Evolutionary conservation across 2,113 vertebrate species (phyloP), one percentile per base, ranked within the genome.

Genomic region (Galbula dea): DNA sequence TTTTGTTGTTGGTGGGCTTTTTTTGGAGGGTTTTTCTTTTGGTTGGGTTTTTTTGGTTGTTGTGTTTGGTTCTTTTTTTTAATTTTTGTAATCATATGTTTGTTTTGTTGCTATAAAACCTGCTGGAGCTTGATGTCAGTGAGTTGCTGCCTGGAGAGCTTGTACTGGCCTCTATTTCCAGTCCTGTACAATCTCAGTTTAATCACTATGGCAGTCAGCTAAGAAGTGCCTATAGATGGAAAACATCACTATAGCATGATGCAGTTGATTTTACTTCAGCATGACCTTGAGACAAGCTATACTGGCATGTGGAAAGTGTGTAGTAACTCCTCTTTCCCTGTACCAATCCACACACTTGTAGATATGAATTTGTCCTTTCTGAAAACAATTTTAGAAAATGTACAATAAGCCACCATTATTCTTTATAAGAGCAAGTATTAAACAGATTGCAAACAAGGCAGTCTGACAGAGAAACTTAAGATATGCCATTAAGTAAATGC

Each of bases 401-500:
- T 55, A 29, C 37, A 72, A 6, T 46, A 76, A 76, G 16, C 49
- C 46, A 51, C 48, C 0, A 1, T 54, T 82, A 75, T 83, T 76
- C 43, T 76, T 76, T 39, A 48, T 69, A 48, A 69, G 66, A 93
- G 54, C 32, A 89, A 87, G 45, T 88, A 89, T 86, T 89, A 83
- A 94, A 67, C 21, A 74, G 84, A 79, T 58, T 76, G 51, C 51
- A 94, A 91, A 90, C 79, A 88, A 74, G 83, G 32, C 61, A 91
- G 23, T 27, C 75, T 95, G 51, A 41, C 65, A 88, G 68, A 86
- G 83, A 52, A 90, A 80, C 51, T 91, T 46, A 77, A 94, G 86
- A 63, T 51, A 86, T 48, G 29, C 39, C 59, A 67, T 91, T 93
- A 93, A 93, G 88, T 67, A 94, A 95, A 89, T 84, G 45, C n/a